Base-by-base conservation (phyloP, 2,888 invertebrate species). In the Synergus itoensis region DNA sequence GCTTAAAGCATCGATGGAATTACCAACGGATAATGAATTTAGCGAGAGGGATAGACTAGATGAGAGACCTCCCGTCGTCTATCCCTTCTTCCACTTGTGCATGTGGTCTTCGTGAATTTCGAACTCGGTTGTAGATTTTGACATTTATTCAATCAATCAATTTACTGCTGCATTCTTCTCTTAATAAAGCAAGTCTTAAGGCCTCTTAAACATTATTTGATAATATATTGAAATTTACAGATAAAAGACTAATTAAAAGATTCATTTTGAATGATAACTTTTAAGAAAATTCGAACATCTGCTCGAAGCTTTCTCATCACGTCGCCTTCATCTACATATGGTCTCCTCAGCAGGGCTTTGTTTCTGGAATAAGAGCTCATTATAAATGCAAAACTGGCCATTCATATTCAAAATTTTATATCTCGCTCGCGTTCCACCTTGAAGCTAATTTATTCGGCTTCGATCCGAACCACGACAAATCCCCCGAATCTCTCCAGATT, bases 321-420 rank as follows among this genome's bases (percentile, higher is more conserved):
- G 73, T 67, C 57, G 60, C 84, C 90, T 93, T 93, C 92, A 94
- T 94, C 93, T 94, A 94, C 94, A 94, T 94, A 94, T 94, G 94
- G 94, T 94, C 93, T 93, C 93, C 93, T 93, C 93, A 93, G 93
- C 92, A 92, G 92, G 90, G 93, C 92, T 93, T 93, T 93, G 93
- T 93, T 93, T 93, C 92, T 91, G 80, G 86, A 93, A 94, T 94
- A 94, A 94, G 94, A 94, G 94, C 95, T 96, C 95, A 96, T 96
- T 96, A 95, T 94, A 94, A 94, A 96, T 96, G 96, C 96, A 95
- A 96, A 96, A 96, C 95, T 95, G 95, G 94, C 95, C 95, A 96
- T 96, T 96, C 96, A 96, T 96, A 96, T 96, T 96, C 96, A 96
- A 96, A 96, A 96, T 96, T 96, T 96, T 96, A 96, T 96, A 96